These are phyloP conservation scores for Cephus rjabovi DNA, from an alignment of 2,888 invertebrate genomes.

Conservation along the genomic window DNA sequence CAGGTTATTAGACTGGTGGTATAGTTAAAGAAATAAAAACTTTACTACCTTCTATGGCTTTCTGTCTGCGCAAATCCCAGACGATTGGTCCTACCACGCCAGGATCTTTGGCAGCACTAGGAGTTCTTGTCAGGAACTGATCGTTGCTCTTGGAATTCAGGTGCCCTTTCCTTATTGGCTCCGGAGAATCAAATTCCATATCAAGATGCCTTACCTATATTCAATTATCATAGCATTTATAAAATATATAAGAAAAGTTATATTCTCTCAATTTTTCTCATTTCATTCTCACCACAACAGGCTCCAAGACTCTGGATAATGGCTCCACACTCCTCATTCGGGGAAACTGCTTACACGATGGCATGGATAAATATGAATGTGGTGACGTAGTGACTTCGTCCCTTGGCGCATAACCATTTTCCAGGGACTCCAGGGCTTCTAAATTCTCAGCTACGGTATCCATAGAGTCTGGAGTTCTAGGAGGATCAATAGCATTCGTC, in stretches of 20 bases:
- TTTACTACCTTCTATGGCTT: constrained; percentile 57
- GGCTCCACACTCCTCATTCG: constrained; percentile 83
- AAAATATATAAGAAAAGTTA: neutral
- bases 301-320: constrained; percentile 81
- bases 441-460: constrained; percentile 39
- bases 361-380: constrained; percentile 88
- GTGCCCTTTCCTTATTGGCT: constrained; percentile 46
- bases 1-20: neutral
- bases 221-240: neutral
- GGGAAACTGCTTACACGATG: constrained; percentile 86
- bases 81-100: constrained; percentile 87
- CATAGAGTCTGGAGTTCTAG: constrained; percentile 40
- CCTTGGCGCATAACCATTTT: constrained; percentile 44
- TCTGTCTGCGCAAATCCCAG: constrained; percentile 84
- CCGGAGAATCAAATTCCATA: constrained; percentile 54
- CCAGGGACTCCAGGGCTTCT: constrained; percentile 47
- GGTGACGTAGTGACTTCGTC: constrained; percentile 65
- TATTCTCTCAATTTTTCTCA: neutral
- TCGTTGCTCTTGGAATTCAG: constrained; percentile 40
- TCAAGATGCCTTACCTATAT: constrained; percentile 55
- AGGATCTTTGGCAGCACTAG: constrained; percentile 79
- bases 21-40: neutral
- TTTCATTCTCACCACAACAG: constrained; percentile 75
- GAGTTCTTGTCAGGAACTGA: constrained; percentile 72
- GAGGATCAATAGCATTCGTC: constrained; percentile 45